Base-by-base conservation (phyloP, 2,113 vertebrate genomes). In the Saguinus midas region DNA sequence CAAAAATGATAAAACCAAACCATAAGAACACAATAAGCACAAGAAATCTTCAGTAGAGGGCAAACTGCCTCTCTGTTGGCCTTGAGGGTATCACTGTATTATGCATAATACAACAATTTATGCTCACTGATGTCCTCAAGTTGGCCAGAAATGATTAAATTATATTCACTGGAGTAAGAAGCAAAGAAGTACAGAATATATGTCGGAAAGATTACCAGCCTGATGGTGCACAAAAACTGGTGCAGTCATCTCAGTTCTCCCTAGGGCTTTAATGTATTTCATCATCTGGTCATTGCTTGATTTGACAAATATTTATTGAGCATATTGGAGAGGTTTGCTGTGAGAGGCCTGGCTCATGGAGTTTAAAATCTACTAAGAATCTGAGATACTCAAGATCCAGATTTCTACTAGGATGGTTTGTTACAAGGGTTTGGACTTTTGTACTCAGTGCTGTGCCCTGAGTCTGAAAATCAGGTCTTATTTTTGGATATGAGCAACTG, bases 1-100 rank as follows among this genome's bases (percentile, higher is more conserved):
- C 83, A 86, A 95, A 97, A 93, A 93, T 93, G 91, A 92, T 83
- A 91, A 94, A 91, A 45, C 81, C 73, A 73, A 85, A 76, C 82
- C 29, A 9, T 64, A 43, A 88, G 87, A 52, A 91, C 86, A 98
- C 96, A 97, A 25, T 73, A 87, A 87, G 92, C 80, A n/a, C 12
- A 6, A 57, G 91, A 87, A 80, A 81, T 84, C 79, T 72, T 76
- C 75, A 70, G 40, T 50, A 90, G 35, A 79, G 48, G 83, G 82
- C 57, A 66, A 79, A 73, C 66, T 21, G 52, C 83, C 81, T 94
- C 93, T 89, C 40, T 12, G 32, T 68, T 37, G 1, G 70, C 93
- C 89, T 72, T 50, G 84, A 83, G 96, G 93, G 90, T 27, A 70
- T 90, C 29, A 2, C 55, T n/a, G 40, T 37, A 80, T 89, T 91